phyloP scores from a whole-genome alignment of 2,113 vertebrate species.

The Leucosticte australis region DNA sequence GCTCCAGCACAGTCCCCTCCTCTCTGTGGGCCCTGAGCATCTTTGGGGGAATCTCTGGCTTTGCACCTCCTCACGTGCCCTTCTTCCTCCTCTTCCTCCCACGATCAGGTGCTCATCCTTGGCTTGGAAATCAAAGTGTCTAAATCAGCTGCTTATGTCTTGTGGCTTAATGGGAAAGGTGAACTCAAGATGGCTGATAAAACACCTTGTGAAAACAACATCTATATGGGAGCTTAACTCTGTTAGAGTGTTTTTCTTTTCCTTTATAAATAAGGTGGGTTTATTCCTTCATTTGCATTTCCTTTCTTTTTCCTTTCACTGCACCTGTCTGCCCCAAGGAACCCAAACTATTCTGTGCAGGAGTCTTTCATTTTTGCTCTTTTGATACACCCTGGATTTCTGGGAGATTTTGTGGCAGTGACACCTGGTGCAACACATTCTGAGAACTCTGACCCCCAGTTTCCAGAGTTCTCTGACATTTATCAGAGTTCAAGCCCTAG shows the following conservation, averaged over 20 bases:
- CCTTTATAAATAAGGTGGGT: neutral
- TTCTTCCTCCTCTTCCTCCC: neutral
- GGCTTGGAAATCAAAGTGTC: neutral
- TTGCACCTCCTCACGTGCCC: rapidly evolving
- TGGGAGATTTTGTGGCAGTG: neutral
- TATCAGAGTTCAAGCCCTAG: neutral
- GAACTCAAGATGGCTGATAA: neutral
- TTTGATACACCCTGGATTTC: neutral
- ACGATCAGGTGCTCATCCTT: rapidly evolving
- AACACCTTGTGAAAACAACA: neutral
- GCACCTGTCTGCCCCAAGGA: neutral
- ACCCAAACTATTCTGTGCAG: neutral
- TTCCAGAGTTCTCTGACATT: neutral
- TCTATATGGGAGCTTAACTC: no score
- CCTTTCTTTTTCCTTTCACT: neutral
- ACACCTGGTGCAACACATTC: neutral
- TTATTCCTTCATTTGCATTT: neutral
- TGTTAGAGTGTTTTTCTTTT: neutral
- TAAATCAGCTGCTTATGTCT: neutral
- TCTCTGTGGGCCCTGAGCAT: rapidly evolving
- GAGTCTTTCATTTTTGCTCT: neutral
- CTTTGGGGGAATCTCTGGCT: neutral
- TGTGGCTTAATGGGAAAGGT: neutral
- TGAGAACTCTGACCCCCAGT: neutral
- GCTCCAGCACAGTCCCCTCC: rapidly evolving